These are phyloP conservation scores for Helicoverpa armigera DNA, from an alignment of 1,140 invertebrate genomes.

Conservation along the genomic window DNA sequence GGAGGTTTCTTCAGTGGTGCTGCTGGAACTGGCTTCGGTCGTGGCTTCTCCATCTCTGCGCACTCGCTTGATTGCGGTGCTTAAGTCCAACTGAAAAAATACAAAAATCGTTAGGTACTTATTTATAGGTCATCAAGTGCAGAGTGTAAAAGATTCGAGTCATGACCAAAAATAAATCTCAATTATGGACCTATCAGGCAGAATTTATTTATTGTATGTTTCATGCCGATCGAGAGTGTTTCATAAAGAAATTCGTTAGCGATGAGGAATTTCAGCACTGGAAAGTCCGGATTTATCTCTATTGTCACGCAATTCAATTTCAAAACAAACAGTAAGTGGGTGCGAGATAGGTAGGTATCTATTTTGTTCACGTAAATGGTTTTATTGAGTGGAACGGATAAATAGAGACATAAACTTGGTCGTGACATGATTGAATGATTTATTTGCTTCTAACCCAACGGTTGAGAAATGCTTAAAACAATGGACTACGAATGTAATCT, in stretches of 20 bases:
- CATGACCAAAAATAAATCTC: no score
- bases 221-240: not conserved
- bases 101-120: not conserved
- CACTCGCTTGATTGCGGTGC: conserved; percentile 68
- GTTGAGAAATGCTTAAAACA: not conserved
- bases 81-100: conserved; percentile 72
- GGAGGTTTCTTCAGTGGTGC: not conserved
- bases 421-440: not conserved
- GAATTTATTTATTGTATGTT: not conserved
- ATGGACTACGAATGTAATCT: not conserved
- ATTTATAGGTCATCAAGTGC: no score
- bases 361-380: not conserved
- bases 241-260: conserved; percentile 37
- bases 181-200: no score
- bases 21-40: not conserved
- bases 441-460: not conserved
- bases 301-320: conserved; percentile 18
- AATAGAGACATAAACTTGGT: conserved; percentile 12
- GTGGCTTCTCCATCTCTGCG: conserved; percentile 53
- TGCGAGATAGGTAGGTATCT: not conserved
- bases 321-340: conserved; percentile 22
- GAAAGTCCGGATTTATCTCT: conserved; percentile 25
- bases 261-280: conserved; percentile 23
- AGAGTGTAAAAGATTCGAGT: no score
- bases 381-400: conserved; percentile 6